These are phyloP conservation scores for Hanleya hanleyi DNA, from an alignment of 2,888 invertebrate species.

Conservation along the genomic window DNA sequence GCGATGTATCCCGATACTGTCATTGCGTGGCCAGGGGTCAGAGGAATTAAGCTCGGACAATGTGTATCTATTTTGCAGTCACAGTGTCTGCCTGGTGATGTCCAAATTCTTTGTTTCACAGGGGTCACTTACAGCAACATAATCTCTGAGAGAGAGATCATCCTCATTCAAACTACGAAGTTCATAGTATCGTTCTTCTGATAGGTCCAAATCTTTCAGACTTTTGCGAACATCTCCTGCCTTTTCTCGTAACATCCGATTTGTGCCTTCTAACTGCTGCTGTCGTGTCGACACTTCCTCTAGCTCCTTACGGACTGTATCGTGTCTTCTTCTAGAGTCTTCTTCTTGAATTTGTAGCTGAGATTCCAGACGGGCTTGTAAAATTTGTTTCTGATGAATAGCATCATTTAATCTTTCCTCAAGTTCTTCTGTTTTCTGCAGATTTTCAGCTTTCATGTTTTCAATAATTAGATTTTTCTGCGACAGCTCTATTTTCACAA, in stretches of 20 bases:
- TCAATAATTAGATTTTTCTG: slow-evolving; percentile 71
- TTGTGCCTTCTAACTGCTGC: slow-evolving; percentile 68
- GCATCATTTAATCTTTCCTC: slow-evolving; percentile 72
- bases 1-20: no score
- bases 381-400: slow-evolving; percentile 70
- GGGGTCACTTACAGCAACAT: slow-evolving; percentile 68
- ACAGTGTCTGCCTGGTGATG: no score
- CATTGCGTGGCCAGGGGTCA: no score
- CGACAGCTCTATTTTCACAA: slow-evolving; percentile 72
- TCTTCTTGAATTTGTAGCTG: slow-evolving; percentile 70
- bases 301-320: slow-evolving; percentile 64
- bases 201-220: slow-evolving; percentile 64
- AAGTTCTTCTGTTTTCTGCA: slow-evolving; percentile 69
- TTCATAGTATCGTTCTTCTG: slow-evolving; percentile 68
- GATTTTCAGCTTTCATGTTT: slow-evolving; percentile 70
- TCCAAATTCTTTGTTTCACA: no score
- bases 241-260: slow-evolving; percentile 68
- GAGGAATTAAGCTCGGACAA: no score
- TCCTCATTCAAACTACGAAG: slow-evolving; percentile 60
- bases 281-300: slow-evolving; percentile 67
- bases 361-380: slow-evolving; percentile 68
- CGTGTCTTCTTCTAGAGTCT: slow-evolving; percentile 66
- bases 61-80: no score
- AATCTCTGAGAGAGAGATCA: slow-evolving; percentile 68
- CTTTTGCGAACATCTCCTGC: slow-evolving; percentile 67